Evolutionary conservation across 2,113 vertebrate genomes (phyloP).

Genomic region (Sakesphorus luctuosus): DNA sequence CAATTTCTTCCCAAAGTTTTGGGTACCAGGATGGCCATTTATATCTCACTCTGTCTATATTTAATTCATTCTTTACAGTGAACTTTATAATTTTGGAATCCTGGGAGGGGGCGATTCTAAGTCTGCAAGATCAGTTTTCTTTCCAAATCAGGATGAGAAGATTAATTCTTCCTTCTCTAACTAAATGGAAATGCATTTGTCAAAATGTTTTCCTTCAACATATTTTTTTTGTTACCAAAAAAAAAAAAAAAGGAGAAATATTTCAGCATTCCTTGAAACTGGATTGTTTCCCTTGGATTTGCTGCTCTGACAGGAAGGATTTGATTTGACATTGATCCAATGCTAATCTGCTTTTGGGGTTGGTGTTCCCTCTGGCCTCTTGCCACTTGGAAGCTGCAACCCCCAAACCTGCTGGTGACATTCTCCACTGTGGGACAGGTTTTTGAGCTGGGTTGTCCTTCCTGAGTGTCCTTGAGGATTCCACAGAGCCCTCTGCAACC

Average conservation of each 20-base stretch:
- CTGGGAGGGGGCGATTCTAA: neutral
- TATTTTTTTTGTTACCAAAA: neutral
- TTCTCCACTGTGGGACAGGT: neutral
- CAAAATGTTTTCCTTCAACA: constrained; percentile 36
- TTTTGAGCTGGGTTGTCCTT: neutral
- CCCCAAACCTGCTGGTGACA: neutral
- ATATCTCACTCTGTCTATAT: neutral
- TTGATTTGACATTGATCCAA: constrained; percentile 40
- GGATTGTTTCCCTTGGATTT: constrained; percentile 57
- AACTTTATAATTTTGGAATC: neutral
- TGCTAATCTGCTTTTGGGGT: neutral
- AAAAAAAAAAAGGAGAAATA: neutral
- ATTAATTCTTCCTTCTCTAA: neutral
- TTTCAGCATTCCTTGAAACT: constrained; percentile 29
- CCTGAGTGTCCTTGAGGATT: neutral
- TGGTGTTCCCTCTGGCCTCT: neutral
- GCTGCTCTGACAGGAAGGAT: constrained; percentile 8
- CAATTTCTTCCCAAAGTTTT: neutral
- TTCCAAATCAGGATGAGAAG: neutral
- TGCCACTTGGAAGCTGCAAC: neutral
- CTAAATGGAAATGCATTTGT: constrained; percentile 47
- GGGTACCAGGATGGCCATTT: neutral
- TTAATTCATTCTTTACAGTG: neutral
- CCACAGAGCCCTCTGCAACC: neutral
- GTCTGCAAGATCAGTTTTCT: neutral